Evolutionary conservation across 2,113 vertebrate species (phyloP), one percentile per base, ranked within the genome.

Genomic region (Oxygymnocypris stewartii): DNA sequence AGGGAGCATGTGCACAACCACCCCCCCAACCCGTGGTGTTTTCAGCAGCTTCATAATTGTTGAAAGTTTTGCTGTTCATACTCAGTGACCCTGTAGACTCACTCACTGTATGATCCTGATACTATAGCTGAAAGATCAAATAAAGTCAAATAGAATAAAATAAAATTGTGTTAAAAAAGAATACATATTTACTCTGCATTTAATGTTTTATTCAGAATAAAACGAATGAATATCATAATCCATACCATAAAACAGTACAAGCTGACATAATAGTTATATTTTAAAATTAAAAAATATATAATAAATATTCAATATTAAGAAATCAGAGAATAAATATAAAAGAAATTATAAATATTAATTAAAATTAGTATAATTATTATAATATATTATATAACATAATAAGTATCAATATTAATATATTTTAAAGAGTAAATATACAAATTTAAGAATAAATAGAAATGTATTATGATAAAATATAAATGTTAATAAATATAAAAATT

Each of bases 1-100:
- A 0, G 1, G 90, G 94, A 96, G 93, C 96, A 96, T 93, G 93
- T 87, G 92, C 86, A 42, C 2, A 67, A 80, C 92, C 93, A 91
- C 89, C 94, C 92, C 93, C 88, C 88, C 71, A 85, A 89, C 91
- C 88, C 90, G 59, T 5, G 85, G 88, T 78, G 76, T 37, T 71
- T 77, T 63, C 59, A 73, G 49, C 85, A 87, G 78, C 42, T 87
- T 89, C 42, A 79, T 79, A 84, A 84, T 59, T 76, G 71, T 79
- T 73, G 16, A 18, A 63, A 7, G 11, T 65, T 84, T 84, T 65
- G 7, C 76, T 69, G 35, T 75, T 82, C 65, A 82, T 3, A 78
- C 40, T 44, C 74, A 47, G 8, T 42, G 71, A 89, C 79, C 85
- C 25, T 12, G 10, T 44, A n/a, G 74, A 79, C 51, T 65, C 57